A percentile compares a stretch with the other conserved stretches of the same genome.
Evolutionary conservation across 1,140 invertebrate species (phyloP).

Genomic region (Charaxes varanes): DNA sequence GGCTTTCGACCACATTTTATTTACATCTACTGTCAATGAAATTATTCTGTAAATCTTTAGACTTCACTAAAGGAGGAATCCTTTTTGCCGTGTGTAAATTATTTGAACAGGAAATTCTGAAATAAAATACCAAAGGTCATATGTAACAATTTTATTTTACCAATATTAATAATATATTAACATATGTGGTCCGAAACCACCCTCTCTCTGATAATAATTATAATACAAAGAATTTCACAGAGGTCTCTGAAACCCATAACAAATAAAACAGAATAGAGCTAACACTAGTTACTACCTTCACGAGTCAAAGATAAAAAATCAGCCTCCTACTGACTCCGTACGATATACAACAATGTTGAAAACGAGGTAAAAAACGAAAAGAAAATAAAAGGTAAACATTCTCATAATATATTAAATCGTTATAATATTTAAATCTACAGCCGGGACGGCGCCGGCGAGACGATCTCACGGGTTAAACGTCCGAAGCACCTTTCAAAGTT

Average conservation of each 20-base stretch:
- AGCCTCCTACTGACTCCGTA: slow-evolving; percentile 37
- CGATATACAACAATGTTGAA: slow-evolving; percentile 40
- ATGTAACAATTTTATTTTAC: slow-evolving; percentile 73
- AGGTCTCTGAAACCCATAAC: slow-evolving; percentile 63
- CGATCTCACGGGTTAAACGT: no score
- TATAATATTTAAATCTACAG: slow-evolving; percentile 40
- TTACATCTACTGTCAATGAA: no score
- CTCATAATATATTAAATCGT: slow-evolving; percentile 55
- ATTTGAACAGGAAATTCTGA: no score
- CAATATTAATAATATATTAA: slow-evolving; percentile 74
- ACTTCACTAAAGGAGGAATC: no score
- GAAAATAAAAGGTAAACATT: slow-evolving; percentile 50
- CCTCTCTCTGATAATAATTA: slow-evolving; percentile 66
- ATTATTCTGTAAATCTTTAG: no score
- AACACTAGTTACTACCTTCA: slow-evolving; percentile 38
- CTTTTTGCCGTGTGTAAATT: no score
- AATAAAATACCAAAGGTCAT: slow-evolving; percentile 40
- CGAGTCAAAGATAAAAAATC: slow-evolving; percentile 39
- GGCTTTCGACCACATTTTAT: no score
- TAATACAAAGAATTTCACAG: slow-evolving; percentile 69
- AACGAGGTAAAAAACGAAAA: slow-evolving; percentile 60
- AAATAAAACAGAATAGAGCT: slow-evolving; percentile 56
- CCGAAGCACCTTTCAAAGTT: no score
- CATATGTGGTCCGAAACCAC: slow-evolving; percentile 67
- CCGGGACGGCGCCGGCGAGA: slow-evolving; percentile 33